Conservation (phyloP, 2,888 invertebrate species). For the Drosophila subsilvestris region DNA sequence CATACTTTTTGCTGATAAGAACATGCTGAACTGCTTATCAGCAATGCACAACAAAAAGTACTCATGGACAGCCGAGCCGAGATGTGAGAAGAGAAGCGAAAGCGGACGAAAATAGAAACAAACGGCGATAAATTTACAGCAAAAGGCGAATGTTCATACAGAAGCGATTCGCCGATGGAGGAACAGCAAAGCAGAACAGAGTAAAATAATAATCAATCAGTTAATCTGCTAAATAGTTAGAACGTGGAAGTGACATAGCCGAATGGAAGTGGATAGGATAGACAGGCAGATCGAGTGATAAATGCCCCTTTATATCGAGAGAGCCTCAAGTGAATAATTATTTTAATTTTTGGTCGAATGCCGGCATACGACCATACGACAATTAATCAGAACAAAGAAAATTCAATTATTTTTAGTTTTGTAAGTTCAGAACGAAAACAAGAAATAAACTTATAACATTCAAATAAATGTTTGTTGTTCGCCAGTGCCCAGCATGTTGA, state of each 20-base stretch:
- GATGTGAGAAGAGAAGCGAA: slow-evolving; percentile 56
- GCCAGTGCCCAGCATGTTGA: slow-evolving; percentile 67
- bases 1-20: slow-evolving; percentile 65
- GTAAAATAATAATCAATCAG: slow-evolving; percentile 64
- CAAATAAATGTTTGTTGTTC: slow-evolving; percentile 46
- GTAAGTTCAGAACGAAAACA: slow-evolving; percentile 27
- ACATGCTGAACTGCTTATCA: slow-evolving; percentile 66
- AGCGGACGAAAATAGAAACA: slow-evolving; percentile 71
- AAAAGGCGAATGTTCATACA: slow-evolving; percentile 47
- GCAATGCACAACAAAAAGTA: slow-evolving; percentile 73
- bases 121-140: slow-evolving; percentile 61
- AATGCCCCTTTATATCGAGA: neutral
- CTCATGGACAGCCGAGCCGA: slow-evolving; percentile 28
- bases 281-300: neutral
- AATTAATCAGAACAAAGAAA: neutral
- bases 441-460: slow-evolving; percentile 20
- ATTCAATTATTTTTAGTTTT: slow-evolving; percentile 15
- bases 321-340: neutral
- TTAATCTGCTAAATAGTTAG: slow-evolving; percentile 52
- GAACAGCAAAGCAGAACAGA: slow-evolving; percentile 30
- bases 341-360: neutral
- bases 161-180: slow-evolving; percentile 41
- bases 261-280: slow-evolving; percentile 37
- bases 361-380: neutral
- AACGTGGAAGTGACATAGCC: slow-evolving; percentile 58